Base-by-base conservation (phyloP, 2,888 invertebrate species). In the Cactoblastis cactorum region DNA sequence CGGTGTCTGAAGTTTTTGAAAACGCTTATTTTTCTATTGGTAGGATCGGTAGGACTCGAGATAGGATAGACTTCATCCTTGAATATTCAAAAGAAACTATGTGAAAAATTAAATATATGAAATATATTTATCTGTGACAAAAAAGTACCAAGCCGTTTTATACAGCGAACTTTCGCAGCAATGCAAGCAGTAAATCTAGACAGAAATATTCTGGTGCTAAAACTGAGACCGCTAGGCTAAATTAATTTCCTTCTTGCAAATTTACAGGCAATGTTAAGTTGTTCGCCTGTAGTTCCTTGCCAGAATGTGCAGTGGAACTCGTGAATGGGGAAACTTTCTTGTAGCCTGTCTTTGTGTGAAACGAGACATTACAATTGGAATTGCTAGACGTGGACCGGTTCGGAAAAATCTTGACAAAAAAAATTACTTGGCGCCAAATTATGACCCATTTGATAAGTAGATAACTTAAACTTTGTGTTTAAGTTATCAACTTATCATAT, bases 191-290 rank as follows among this genome's bases (percentile, higher is more conserved):
- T 77, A 76, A 77, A 78, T 75, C 59, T 65, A 43, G 14, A 70
- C 72, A 76, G 71, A 75, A 78, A 77, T 71, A 72, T 69, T 61
- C 65, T 69, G 72, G 68, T 69, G 66, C 61, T 65, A 53, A 62
- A 53, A 57, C 54, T 53, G 53, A 64, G 71, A 72, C 69, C 69
- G 62, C 69, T 56, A 61, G 69, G 63, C 67, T 59, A 68, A 80
- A 83, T 84, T 83, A 84, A 85, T 85, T 82, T 77, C 66, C 67
- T 63, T 64, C 69, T 70, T 70, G 76, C 66, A 74, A 82, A 84
- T 83, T 82, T 81, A 80, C 77, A 71, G 69, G 63, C 57, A 59
- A 67, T 68, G 62, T 71, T 67, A 77, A 74, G 65, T 71, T 71
- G 69, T 69, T 64, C 60, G 51, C 41, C 53, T 53, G 61, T 65